Evolutionary conservation across 2,113 vertebrate genomes (phyloP).

Genomic region (Sorex fumeus): DNA sequence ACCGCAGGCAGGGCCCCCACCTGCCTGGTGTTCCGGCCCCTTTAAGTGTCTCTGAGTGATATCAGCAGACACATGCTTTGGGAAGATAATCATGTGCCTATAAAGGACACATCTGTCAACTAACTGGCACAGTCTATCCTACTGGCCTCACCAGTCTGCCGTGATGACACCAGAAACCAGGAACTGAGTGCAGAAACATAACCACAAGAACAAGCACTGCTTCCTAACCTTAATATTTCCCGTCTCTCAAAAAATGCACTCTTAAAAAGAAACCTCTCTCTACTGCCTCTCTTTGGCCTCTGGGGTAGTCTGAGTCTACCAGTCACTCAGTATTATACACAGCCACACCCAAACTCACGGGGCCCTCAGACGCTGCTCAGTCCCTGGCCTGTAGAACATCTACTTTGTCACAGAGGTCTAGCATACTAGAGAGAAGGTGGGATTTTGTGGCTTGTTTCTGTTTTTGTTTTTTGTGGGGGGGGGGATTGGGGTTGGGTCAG

Average conservation of each 20-base stretch:
- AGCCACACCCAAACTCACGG: neutral
- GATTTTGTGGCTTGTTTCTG: too few species aligned
- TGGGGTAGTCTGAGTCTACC: neutral
- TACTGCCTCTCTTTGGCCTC: neutral
- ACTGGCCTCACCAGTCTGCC: neutral
- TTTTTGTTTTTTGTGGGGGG: too few species aligned
- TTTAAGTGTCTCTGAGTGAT: conserved; percentile 33
- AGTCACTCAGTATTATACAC: conserved; percentile 17
- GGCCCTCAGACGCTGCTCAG: too few species aligned
- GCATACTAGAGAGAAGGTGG: too few species aligned
- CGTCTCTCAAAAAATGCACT: neutral
- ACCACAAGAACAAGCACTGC: conserved; percentile 8
- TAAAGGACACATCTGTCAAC: neutral
- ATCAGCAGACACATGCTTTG: neutral
- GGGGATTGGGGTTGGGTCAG: too few species aligned
- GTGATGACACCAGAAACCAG: neutral
- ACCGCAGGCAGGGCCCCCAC: too few species aligned
- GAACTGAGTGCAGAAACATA: conserved; percentile 26
- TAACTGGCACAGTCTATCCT: conserved; percentile 22
- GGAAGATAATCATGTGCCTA: neutral
- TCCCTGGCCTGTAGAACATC: too few species aligned
- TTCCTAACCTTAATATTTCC: conserved; percentile 34
- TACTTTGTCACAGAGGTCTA: too few species aligned
- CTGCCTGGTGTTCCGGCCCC: too few species aligned
- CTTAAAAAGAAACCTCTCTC: conserved; percentile 33